Evolutionary conservation across 2,797 vertebrate genomes (phyloP).

Genomic region (Sebastes matsubarae): DNA sequence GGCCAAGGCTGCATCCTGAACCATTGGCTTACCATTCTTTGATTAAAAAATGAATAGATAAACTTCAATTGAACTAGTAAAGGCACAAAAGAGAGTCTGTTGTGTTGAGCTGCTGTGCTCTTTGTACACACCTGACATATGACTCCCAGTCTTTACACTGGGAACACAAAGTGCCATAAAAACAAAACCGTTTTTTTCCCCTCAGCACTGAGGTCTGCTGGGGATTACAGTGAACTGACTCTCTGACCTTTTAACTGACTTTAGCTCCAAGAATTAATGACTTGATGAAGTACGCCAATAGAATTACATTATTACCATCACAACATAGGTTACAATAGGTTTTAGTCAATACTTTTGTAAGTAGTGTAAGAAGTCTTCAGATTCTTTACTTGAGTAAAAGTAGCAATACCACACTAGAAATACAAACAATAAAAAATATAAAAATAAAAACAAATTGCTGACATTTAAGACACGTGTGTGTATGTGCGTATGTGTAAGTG

Average conservation of each 20-base stretch:
- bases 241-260: constrained; percentile 46
- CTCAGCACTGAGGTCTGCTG: constrained; percentile 13
- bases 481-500: no score
- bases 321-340: background rate
- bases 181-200: constrained; percentile 46
- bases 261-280: constrained; percentile 9
- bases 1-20: background rate
- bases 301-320: background rate
- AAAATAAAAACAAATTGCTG: no score
- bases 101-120: constrained; percentile 48
- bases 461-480: no score
- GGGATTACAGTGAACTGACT: constrained; percentile 47
- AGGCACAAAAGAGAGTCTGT: constrained; percentile 39
- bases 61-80: constrained; percentile 33
- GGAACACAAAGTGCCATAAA: constrained; percentile 45
- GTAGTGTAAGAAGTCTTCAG: background rate
- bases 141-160: constrained; percentile 65
- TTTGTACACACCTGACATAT: constrained; percentile 74
- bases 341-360: background rate
- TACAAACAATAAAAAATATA: no score
- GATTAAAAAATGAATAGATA: constrained; percentile 19
- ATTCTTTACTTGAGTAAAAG: background rate
- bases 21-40: constrained; percentile 6
- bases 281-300: background rate
- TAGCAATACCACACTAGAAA: background rate